A percentile compares a stretch with the other conserved stretches of the same genome.
phyloP scores from a whole-genome alignment of 2,113 vertebrate species.

The Eidolon helvum region DNA sequence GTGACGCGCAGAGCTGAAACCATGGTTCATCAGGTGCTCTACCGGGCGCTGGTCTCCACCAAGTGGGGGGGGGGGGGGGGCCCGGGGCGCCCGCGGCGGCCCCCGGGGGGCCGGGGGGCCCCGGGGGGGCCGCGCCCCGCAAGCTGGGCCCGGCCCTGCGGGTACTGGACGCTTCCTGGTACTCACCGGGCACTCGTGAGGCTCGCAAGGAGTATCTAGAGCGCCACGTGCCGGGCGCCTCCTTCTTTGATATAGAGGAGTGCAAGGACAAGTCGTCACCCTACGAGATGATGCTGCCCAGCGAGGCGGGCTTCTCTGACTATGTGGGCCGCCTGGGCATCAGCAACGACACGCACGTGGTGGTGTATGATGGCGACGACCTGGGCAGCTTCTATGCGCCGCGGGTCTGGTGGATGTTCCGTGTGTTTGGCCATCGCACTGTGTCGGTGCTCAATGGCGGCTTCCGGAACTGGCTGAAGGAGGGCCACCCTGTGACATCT shows the following conservation, averaged over 20 bases:
- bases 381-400: constrained; percentile 91
- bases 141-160: constrained; percentile 84
- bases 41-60: constrained; percentile 86
- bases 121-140: too few relatives aligned
- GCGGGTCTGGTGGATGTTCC: constrained; percentile 98
- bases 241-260: constrained; percentile 94
- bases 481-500: constrained; percentile 85
- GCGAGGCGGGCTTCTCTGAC: constrained; percentile 83
- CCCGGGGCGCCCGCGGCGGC: too few relatives aligned
- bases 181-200: constrained; percentile 86
- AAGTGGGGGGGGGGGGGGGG: too few relatives aligned
- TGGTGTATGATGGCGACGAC: constrained; percentile 94
- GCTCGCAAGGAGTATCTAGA: constrained; percentile 88
- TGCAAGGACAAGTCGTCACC: constrained; percentile 87
- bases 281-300: constrained; percentile 92
- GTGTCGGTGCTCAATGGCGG: constrained; percentile 95
- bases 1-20: constrained; percentile 31
- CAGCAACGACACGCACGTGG: constrained; percentile 90
- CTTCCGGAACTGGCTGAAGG: constrained; percentile 91
- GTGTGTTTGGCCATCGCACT: constrained; percentile 89
- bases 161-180: constrained; percentile 94
- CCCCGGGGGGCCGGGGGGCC: too few relatives aligned
- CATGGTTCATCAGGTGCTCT: constrained; percentile 82
- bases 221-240: constrained; percentile 91
- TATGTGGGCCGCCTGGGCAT: constrained; percentile 91